These are phyloP conservation scores for Amphiprion percula DNA, from an alignment of 2,113 vertebrate genomes.

Conservation along the genomic window DNA sequence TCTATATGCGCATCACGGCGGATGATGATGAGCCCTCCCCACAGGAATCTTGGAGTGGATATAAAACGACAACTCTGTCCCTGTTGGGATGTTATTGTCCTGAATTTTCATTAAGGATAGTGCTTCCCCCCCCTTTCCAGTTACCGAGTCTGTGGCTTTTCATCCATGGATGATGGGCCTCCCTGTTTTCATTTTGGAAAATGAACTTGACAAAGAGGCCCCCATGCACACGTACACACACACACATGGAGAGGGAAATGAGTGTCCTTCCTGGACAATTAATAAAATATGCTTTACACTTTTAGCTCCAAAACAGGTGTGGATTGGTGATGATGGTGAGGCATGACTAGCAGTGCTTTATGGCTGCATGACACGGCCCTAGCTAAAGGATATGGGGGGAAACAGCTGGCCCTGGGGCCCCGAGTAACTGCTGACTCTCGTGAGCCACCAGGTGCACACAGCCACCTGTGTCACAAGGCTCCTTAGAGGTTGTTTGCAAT, in stretches of 20 bases:
- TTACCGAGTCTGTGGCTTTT: constrained; percentile 31
- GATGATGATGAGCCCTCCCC: constrained; percentile 5
- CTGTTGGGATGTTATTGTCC: constrained; percentile 6
- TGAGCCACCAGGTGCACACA: constrained; percentile 50
- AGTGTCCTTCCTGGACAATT: constrained; percentile 30
- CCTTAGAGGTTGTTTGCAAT: constrained; percentile 41
- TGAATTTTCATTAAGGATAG: constrained; percentile 60
- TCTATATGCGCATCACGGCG: not conserved
- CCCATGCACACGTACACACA: not conserved
- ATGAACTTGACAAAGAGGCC: not conserved
- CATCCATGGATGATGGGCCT: constrained; percentile 19
- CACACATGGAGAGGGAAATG: not conserved
- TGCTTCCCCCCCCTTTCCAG: constrained; percentile 35
- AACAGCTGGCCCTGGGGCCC: constrained; percentile 61
- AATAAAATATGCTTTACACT: constrained; percentile 43
- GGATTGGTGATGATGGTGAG: constrained; percentile 57
- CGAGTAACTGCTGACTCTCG: constrained; percentile 65
- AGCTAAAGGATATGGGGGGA: constrained; percentile 28
- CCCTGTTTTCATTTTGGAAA: constrained; percentile 28
- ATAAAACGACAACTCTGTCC: not conserved
- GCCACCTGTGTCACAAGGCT: constrained; percentile 63
- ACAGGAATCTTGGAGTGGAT: not conserved
- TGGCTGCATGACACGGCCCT: constrained; percentile 25
- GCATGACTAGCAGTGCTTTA: constrained; percentile 45
- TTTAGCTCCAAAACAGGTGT: constrained; percentile 65